These are phyloP conservation scores for Clarias magur DNA, from an alignment of 2,113 vertebrate genomes.

Conservation along the genomic window DNA sequence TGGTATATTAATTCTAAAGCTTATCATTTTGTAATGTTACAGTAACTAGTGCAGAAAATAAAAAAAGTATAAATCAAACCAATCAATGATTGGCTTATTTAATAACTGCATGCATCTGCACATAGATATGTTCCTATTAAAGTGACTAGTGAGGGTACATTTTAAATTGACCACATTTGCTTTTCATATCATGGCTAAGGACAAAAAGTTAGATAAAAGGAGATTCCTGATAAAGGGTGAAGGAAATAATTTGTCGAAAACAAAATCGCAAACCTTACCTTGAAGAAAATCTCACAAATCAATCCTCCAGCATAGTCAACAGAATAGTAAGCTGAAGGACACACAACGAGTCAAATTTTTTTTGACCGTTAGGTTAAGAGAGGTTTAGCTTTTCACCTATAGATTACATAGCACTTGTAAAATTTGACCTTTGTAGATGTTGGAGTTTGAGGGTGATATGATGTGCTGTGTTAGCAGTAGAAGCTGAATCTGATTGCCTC, in stretches of 20 bases:
- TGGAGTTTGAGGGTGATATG: constrained; percentile 33
- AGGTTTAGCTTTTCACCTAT: background rate
- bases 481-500: constrained; percentile 16
- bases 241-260: background rate
- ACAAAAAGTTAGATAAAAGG: background rate
- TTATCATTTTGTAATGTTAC: background rate
- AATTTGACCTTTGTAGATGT: background rate
- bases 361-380: background rate
- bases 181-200: background rate
- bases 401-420: background rate
- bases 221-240: background rate
- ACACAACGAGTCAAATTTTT: background rate
- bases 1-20: background rate
- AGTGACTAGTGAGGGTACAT: background rate
- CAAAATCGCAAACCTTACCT: background rate
- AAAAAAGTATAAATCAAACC: background rate
- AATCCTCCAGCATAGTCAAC: background rate
- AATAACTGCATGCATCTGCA: background rate
- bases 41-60: background rate
- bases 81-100: background rate
- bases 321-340: background rate
- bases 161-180: background rate
- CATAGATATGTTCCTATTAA: background rate
- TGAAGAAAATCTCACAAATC: too few relatives aligned
- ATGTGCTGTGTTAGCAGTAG: constrained; percentile 36